These are phyloP conservation scores for Lacanobia oleracea DNA, from an alignment of 2,888 invertebrate species.

Conservation along the genomic window DNA sequence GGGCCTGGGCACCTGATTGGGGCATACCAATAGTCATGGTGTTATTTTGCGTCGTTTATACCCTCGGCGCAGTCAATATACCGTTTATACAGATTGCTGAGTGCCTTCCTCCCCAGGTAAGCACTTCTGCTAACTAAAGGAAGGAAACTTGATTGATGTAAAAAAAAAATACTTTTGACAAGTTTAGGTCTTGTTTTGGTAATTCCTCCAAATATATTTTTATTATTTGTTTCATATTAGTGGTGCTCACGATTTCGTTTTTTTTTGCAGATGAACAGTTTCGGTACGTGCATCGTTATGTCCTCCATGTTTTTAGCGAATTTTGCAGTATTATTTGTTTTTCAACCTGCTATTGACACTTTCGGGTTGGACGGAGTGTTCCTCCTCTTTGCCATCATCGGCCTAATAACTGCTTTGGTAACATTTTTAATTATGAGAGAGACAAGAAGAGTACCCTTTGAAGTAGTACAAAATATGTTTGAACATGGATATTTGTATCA, in stretches of 20 bases:
- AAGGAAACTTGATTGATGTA: background rate
- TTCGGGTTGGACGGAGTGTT: slow-evolving; percentile 79
- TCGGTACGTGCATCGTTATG: slow-evolving; percentile 62
- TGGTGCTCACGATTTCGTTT: background rate
- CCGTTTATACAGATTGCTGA: slow-evolving; percentile 71
- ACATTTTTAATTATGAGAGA: slow-evolving; percentile 76
- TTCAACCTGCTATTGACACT: slow-evolving; percentile 59
- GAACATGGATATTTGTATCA: slow-evolving; percentile 68
- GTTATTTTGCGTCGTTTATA: slow-evolving; percentile 72
- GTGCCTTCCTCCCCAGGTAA: slow-evolving; percentile 71
- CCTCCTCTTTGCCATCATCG: slow-evolving; percentile 72
- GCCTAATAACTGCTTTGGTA: slow-evolving; percentile 67
- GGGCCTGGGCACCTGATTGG: slow-evolving; percentile 74
- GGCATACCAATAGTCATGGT: slow-evolving; percentile 74
- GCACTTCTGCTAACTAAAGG: background rate
- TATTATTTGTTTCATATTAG: background rate
- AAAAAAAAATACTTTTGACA: background rate
- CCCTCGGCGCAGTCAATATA: slow-evolving; percentile 75
- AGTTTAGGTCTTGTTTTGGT: too few species aligned
- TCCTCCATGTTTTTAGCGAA: slow-evolving; percentile 63
- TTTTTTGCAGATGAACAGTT: slow-evolving; percentile 69
- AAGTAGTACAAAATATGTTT: slow-evolving; percentile 72
- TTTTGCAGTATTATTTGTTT: slow-evolving; percentile 68
- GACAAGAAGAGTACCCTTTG: slow-evolving; percentile 76
- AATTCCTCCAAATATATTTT: too few species aligned